Conservation (phyloP, 2,888 invertebrate genomes). For the Nineta flava region DNA sequence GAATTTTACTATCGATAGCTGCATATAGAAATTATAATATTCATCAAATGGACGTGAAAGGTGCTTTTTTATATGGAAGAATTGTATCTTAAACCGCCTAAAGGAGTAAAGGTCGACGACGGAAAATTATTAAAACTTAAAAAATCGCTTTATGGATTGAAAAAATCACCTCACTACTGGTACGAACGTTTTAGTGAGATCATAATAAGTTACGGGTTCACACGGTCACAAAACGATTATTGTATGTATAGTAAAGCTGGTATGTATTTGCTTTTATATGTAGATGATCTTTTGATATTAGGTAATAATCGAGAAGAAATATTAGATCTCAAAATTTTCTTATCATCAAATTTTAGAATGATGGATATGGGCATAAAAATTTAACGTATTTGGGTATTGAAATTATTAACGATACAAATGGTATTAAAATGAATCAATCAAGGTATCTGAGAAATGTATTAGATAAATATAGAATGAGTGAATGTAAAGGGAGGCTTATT, state of each 20-base stretch:
- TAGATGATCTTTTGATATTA: constrained; percentile 8
- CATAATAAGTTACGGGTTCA: constrained; percentile 7
- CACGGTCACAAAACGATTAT: constrained; percentile 6
- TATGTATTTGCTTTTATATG: constrained; percentile 5
- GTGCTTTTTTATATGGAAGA: constrained; percentile 15
- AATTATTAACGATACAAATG: constrained; percentile 3
- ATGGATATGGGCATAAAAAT: constrained; percentile 9
- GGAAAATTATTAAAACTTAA: constrained; percentile 13
- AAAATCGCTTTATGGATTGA: constrained; percentile 14
- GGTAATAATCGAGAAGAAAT: constrained; percentile 5
- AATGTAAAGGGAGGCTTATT: neutral
- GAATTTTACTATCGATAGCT: constrained; percentile 11
- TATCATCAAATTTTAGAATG: constrained; percentile 8
- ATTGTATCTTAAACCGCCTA: constrained; percentile 13
- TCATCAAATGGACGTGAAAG: constrained; percentile 14
- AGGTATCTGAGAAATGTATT: too few relatives aligned
- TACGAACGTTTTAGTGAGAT: constrained; percentile 7
- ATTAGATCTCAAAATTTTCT: neutral
- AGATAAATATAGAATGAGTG: too few relatives aligned
- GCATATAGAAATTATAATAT: too few relatives aligned
- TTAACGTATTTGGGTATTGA: constrained; percentile 8
- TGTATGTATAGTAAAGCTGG: constrained; percentile 1
- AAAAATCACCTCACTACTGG: constrained; percentile 10
- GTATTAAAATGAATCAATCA: neutral
- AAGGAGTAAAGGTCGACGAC: constrained; percentile 9